Evolutionary conservation across 1,140 invertebrate genomes (phyloP).

Genomic region (Glomeris maerens): DNA sequence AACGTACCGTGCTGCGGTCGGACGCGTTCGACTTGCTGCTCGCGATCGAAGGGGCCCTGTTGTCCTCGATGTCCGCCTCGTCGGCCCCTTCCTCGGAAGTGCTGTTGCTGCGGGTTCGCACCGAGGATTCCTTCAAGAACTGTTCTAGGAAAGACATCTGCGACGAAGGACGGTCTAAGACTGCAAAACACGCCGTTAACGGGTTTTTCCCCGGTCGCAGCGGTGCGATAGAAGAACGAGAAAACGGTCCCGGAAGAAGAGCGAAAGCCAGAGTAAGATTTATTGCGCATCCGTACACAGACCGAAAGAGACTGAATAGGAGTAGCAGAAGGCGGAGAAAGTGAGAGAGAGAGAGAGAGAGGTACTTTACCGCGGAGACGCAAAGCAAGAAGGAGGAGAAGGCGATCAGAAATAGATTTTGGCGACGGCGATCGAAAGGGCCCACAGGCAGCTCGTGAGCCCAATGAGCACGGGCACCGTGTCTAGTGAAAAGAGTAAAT

Average conservation of each 20-base stretch:
- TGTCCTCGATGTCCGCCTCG: conserved; percentile 50
- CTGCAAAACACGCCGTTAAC: conserved; percentile 38
- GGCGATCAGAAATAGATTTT: conserved; percentile 50
- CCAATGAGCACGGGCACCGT: conserved; percentile 54
- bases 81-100: conserved; percentile 49
- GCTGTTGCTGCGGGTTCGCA: conserved; percentile 39
- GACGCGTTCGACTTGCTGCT: conserved; percentile 71
- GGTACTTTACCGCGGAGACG: conserved; percentile 28
- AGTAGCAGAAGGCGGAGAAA: conserved; percentile 4
- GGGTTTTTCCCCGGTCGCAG: conserved; percentile 19
- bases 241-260: conserved; percentile 6
- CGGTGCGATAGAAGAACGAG: neutral
- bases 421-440: conserved; percentile 52
- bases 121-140: conserved; percentile 60
- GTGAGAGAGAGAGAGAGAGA: conserved; percentile 13
- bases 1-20: conserved; percentile 57
- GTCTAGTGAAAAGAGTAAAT: conserved; percentile 43
- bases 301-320: neutral
- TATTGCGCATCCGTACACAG: conserved; percentile 1
- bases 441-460: conserved; percentile 53
- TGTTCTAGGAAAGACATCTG: conserved; percentile 80
- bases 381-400: conserved; percentile 18
- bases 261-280: neutral
- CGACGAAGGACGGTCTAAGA: conserved; percentile 67
- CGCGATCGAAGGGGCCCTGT: conserved; percentile 54